A percentile compares a stretch with the other conserved stretches of the same genome.
phyloP scores from a whole-genome alignment of 2,888 invertebrate genomes.

The Apodemia duryi region DNA sequence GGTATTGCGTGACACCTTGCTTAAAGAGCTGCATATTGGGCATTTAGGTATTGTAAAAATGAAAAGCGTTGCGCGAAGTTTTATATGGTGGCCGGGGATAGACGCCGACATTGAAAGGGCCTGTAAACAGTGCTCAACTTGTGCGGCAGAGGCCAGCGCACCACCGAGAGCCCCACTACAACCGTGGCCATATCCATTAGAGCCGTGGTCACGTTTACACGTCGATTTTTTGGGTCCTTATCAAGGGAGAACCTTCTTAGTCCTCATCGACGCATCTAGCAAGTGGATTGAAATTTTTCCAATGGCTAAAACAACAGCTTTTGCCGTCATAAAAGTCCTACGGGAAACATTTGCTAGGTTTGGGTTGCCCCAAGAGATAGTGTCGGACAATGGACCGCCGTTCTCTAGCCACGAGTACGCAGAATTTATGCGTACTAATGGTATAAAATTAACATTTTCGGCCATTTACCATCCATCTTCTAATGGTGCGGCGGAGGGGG shows the following conservation, averaged over 20 bases:
- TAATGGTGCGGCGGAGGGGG: no score
- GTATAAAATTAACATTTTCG: no score
- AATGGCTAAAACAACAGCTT: no score
- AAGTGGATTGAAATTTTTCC: no score
- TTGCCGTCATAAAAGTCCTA: no score
- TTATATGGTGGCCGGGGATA: slow-evolving; percentile 33
- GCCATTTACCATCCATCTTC: no score
- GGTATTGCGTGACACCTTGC: not conserved
- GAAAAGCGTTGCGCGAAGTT: slow-evolving; percentile 31
- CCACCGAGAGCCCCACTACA: slow-evolving; percentile 25
- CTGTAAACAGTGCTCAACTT: slow-evolving; percentile 24
- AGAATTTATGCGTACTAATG: no score
- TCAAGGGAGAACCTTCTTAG: not conserved
- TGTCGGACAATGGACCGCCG: not conserved
- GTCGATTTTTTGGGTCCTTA: slow-evolving; percentile 27
- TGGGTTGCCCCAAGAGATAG: not conserved
- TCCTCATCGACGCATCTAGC: no score
- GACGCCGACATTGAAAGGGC: slow-evolving; percentile 31
- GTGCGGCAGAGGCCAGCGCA: slow-evolving; percentile 16
- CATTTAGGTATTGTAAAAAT: slow-evolving; percentile 34
- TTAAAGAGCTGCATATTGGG: not conserved
- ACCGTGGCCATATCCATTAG: slow-evolving; percentile 25
- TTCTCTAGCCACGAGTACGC: no score
- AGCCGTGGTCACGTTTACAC: slow-evolving; percentile 30
- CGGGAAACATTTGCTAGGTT: not conserved